Evolutionary conservation across 2,888 invertebrate species (phyloP), one percentile per base, ranked within the genome.

Genomic region (Platycnemis pennipes): DNA sequence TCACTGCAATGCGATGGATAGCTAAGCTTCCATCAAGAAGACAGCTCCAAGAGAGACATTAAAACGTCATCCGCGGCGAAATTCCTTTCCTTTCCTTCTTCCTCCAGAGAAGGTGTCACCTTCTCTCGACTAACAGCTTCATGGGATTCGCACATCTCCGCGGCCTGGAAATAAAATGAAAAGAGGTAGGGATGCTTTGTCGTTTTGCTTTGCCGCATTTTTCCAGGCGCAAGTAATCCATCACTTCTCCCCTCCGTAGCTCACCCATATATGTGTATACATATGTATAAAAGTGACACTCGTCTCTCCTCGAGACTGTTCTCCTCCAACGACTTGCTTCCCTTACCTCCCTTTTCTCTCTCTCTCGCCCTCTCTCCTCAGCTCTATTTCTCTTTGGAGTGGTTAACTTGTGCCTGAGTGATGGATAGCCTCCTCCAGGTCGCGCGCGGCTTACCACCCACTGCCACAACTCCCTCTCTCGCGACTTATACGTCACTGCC

Each of bases 351-450:
- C 53, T 19, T 5, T 19, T 22, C 19, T 2, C 77, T 77, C 37
- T 37, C 31, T 37, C 31, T 7, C 63, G 26, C 16, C 31, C 8
- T 0, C 77, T 16, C 37, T 7, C n/a, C 31, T 11, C 37, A 4
- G 31, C 77, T 77, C 37, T 31, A 31, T 77, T n/a, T 8, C 63
- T 63, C 63, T 63, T 37, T 77, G 77, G 77, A 77, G 77, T 77
- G 77, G 77, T 77, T 77, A 63, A 63, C 63, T 63, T 63, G n/a
- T 63, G 77, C 77, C 77, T 16, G 3, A 37, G 77, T 77, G 77
- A 77, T 77, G 77, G 77, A 77, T 77, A 37, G 77, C 77, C 77
- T 77, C 77, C 31, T 63, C 5, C 63, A 63, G 26, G 19, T 4
- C 26, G 22, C 26, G 7, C 63, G 7, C 63, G 4, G 2, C 63